phyloP scores from a whole-genome alignment of 2,113 vertebrate genomes.

The Enhydra lutris region DNA sequence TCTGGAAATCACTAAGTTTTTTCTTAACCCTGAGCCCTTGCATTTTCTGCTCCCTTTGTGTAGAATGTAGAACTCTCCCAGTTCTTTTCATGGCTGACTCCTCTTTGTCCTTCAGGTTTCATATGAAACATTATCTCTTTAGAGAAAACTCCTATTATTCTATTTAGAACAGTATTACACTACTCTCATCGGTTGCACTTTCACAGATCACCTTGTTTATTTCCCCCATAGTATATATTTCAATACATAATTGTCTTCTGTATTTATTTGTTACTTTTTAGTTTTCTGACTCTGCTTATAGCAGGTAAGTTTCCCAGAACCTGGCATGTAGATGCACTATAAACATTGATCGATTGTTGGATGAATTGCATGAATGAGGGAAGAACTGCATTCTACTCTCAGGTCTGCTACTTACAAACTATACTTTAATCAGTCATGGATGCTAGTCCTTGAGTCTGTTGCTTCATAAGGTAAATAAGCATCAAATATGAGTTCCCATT shows the following conservation, averaged over 20 bases:
- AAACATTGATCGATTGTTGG: neutral
- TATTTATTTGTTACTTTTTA: neutral
- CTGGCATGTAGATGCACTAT: neutral
- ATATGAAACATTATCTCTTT: neutral
- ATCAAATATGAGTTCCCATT: neutral
- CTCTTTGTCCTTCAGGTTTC: neutral
- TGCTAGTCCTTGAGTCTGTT: neutral
- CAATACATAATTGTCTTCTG: neutral
- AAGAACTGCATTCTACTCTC: neutral
- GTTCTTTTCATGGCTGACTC: neutral
- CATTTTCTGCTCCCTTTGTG: neutral
- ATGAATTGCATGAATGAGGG: neutral
- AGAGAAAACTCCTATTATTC: neutral
- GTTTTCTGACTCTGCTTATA: neutral
- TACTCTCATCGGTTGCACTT: neutral
- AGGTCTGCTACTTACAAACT: neutral
- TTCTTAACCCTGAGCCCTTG: neutral
- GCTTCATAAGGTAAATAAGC: neutral
- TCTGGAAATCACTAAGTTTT: neutral
- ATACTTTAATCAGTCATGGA: neutral
- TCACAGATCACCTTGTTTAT: neutral
- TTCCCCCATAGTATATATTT: neutral
- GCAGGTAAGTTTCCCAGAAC: neutral
- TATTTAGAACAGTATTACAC: neutral
- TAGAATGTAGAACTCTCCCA: neutral